Percentiles rank a stretch among this genome's conserved stretches.
Conservation (phyloP, 2,888 invertebrate genomes). For the Sinelater perroti region DNA sequence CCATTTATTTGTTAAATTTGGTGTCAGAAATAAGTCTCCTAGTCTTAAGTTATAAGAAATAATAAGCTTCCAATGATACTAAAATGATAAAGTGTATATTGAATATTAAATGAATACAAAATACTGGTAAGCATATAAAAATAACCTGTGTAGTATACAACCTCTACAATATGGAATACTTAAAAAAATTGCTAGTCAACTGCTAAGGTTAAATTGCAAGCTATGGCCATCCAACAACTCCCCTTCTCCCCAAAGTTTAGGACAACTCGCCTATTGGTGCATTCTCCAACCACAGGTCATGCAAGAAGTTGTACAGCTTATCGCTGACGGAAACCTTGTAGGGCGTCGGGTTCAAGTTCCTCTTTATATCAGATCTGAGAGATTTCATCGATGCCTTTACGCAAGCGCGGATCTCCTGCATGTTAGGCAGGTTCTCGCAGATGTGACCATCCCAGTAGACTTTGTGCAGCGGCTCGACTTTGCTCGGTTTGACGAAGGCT, state of each 20-base stretch:
- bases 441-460: constrained; percentile 89
- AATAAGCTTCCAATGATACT: too few relatives aligned
- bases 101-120: too few relatives aligned
- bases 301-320: constrained; percentile 91
- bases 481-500: constrained; percentile 91
- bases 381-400: constrained; percentile 83
- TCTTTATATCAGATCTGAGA: constrained; percentile 90
- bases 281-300: constrained; percentile 95
- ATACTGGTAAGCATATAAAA: too few relatives aligned
- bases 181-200: too few relatives aligned
- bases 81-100: too few relatives aligned
- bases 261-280: constrained; percentile 97
- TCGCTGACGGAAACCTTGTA: constrained; percentile 97
- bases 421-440: constrained; percentile 70
- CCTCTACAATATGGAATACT: too few relatives aligned
- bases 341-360: constrained; percentile 97
- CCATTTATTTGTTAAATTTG: too few relatives aligned
- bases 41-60: too few relatives aligned
- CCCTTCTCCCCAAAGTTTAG: constrained; percentile 53
- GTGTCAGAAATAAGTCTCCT: too few relatives aligned
- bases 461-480: constrained; percentile 84
- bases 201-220: too few relatives aligned
- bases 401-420: constrained; percentile 79
- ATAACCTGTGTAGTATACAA: too few relatives aligned
- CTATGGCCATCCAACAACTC: too few relatives aligned